phyloP scores from a whole-genome alignment of 1,140 invertebrate species.

The Planococcus citri region DNA sequence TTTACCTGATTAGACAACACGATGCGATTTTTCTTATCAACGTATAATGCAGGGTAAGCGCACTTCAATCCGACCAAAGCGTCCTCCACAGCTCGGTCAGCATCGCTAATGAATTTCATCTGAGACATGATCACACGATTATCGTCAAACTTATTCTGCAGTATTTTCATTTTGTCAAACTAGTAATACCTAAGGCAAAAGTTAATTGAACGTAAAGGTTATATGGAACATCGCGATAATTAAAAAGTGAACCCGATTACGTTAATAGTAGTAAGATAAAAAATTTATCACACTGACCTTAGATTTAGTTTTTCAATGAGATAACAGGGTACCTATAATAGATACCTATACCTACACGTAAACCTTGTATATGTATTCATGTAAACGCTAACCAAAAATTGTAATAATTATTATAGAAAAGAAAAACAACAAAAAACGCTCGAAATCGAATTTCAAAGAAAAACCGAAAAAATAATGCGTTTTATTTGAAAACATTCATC shows the following conservation, averaged over 20 bases:
- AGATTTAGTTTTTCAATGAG: not conserved
- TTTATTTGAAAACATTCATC: not conserved
- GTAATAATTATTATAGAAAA: too few species aligned
- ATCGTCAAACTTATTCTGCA: not conserved
- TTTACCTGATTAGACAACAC: constrained; percentile 40
- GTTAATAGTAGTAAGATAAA: not conserved
- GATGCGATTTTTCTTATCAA: constrained; percentile 47
- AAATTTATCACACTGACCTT: not conserved
- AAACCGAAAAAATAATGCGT: not conserved
- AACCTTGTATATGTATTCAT: too few species aligned
- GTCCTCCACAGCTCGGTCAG: constrained; percentile 52
- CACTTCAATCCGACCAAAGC: constrained; percentile 49
- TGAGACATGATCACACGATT: not conserved
- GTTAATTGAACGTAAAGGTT: not conserved
- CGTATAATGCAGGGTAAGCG: constrained; percentile 44
- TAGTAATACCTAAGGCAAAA: not conserved
- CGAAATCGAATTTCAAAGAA: not conserved
- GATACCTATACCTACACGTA: too few species aligned
- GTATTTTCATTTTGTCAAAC: not conserved
- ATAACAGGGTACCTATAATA: not conserved
- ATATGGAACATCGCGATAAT: not conserved
- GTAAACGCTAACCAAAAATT: too few species aligned
- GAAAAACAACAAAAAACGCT: not conserved
- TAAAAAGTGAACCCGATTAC: not conserved
- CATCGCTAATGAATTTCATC: constrained; percentile 48